Evolutionary conservation across 2,113 vertebrate species (phyloP).

Genomic region (Oryzias curvinotus): DNA sequence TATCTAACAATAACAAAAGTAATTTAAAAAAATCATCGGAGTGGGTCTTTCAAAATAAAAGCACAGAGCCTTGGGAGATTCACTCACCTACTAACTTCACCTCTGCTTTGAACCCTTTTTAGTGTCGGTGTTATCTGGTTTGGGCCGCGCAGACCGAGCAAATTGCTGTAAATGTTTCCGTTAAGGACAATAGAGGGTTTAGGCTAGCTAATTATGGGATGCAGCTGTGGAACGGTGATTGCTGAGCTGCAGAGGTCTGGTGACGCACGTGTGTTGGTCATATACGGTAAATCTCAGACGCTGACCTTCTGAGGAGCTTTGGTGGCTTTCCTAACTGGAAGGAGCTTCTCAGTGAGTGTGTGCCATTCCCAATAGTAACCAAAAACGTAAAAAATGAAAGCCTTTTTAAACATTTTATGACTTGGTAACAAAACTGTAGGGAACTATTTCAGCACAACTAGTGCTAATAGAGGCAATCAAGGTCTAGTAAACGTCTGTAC

Average conservation of each 20-base stretch:
- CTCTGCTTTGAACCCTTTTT: slow-evolving; percentile 65
- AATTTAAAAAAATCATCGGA: too few relatives aligned
- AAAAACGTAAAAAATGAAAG: background rate
- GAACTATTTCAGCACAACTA: too few relatives aligned
- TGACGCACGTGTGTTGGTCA: slow-evolving; percentile 27
- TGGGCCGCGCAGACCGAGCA: slow-evolving; percentile 94
- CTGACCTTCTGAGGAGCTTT: slow-evolving; percentile 19
- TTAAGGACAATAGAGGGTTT: slow-evolving; percentile 55
- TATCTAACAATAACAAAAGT: too few relatives aligned
- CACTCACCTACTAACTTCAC: slow-evolving; percentile 60
- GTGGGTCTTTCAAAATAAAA: background rate
- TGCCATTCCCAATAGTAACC: slow-evolving; percentile 6
- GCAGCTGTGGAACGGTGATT: too few relatives aligned
- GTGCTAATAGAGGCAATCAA: too few relatives aligned
- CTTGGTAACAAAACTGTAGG: too few relatives aligned
- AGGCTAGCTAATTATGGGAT: too few relatives aligned
- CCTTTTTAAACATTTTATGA: too few relatives aligned
- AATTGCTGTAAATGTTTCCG: slow-evolving; percentile 82
- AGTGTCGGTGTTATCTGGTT: slow-evolving; percentile 78
- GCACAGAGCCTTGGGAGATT: background rate
- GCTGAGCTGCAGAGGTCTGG: slow-evolving; percentile 11
- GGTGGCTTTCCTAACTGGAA: slow-evolving; percentile 3
- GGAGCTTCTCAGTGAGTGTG: slow-evolving; percentile 6
- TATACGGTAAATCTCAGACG: slow-evolving; percentile 38
- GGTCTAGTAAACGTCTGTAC: too few relatives aligned